Percentiles rank a stretch among this genome's conserved stretches.
Conservation (phyloP, 2,113 vertebrate genomes). For the Phrynosoma blainvillii region DNA sequence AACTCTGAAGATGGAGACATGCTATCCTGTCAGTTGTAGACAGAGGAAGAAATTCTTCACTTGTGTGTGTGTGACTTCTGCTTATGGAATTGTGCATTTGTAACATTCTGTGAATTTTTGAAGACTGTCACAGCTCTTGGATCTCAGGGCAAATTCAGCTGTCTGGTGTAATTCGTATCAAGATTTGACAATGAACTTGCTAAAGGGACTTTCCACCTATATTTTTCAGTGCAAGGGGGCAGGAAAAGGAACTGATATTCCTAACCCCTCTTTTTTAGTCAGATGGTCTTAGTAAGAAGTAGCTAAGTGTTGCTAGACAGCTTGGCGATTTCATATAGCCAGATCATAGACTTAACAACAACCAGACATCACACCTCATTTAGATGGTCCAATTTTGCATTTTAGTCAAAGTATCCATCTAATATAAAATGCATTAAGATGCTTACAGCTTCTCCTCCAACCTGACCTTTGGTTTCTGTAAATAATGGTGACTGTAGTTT, state of each 20-base stretch:
- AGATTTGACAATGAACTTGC: background rate
- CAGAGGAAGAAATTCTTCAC: conserved; percentile 3
- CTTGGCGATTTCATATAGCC: background rate
- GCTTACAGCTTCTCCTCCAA: background rate
- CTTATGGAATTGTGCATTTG: background rate
- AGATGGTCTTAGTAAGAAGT: background rate
- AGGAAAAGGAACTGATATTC: background rate
- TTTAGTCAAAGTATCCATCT: background rate
- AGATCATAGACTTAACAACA: background rate
- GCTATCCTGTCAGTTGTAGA: too few relatives aligned
- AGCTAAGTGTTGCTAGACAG: background rate
- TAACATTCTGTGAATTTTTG: background rate
- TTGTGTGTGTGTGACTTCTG: background rate
- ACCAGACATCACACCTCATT: background rate
- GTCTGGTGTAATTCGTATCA: too few relatives aligned
- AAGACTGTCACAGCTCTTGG: background rate
- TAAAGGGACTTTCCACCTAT: background rate
- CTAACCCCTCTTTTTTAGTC: background rate
- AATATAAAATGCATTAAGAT: background rate
- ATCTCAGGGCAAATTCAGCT: background rate
- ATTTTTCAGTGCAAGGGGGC: background rate
- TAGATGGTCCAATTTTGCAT: background rate
- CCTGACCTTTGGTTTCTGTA: background rate
- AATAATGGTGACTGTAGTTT: conserved; percentile 13
- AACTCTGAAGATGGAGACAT: background rate